Conservation (phyloP, 2,888 invertebrate species). For the Doris montereyensis region DNA sequence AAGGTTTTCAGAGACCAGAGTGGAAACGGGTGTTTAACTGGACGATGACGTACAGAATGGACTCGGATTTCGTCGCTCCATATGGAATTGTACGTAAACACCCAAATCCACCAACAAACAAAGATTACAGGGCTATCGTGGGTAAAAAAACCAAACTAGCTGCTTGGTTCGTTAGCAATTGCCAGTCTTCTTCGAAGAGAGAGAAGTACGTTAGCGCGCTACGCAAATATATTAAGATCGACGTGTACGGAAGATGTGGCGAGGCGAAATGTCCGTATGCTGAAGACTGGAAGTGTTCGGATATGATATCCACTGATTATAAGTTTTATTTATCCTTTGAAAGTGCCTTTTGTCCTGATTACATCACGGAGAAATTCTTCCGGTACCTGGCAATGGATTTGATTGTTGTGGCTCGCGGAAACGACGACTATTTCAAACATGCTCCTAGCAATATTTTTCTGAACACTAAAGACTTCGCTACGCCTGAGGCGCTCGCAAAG, state of each 20-base stretch:
- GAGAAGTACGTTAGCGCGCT: conserved; percentile 30
- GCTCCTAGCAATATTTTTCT: conserved; percentile 26
- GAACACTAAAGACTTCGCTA: conserved; percentile 29
- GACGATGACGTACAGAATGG: conserved; percentile 37
- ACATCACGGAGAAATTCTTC: conserved; percentile 45
- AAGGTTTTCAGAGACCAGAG: neutral
- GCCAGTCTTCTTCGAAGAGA: conserved; percentile 16
- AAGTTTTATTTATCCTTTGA: conserved; percentile 45
- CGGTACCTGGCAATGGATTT: conserved; percentile 35
- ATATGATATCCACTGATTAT: conserved; percentile 31
- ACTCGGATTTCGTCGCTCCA: conserved; percentile 16
- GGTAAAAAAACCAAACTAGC: conserved; percentile 25
- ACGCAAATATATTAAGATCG: conserved; percentile 23
- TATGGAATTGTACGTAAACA: conserved; percentile 12
- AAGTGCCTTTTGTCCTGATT: conserved; percentile 40
- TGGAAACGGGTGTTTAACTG: conserved; percentile 44
- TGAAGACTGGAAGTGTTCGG: conserved; percentile 5
- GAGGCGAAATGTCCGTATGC: conserved; percentile 22
- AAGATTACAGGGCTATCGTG: conserved; percentile 30
- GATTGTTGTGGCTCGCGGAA: conserved; percentile 33
- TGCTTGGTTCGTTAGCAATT: conserved; percentile 39
- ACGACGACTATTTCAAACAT: conserved; percentile 28
- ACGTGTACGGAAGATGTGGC: conserved; percentile 38
- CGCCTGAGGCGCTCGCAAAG: conserved; percentile 29
- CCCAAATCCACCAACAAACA: neutral